These are phyloP conservation scores for Globodera rostochiensis DNA, from an alignment of 1,140 invertebrate species.

Conservation along the genomic window DNA sequence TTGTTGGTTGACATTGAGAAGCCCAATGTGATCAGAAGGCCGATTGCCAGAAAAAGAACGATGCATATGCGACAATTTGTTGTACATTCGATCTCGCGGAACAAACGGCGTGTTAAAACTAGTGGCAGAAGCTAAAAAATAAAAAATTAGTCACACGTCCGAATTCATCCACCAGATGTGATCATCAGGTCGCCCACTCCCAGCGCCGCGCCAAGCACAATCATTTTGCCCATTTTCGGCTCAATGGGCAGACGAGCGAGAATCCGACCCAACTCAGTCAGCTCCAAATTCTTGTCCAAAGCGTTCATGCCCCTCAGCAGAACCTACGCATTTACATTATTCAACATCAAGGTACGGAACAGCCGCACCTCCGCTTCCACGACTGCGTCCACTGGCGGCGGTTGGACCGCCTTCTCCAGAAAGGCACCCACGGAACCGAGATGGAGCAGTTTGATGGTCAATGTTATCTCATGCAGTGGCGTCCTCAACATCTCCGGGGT, in stretches of 20 bases:
- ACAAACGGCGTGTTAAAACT: slow-evolving; percentile 81
- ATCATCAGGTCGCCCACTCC: slow-evolving; percentile 60
- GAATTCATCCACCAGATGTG: slow-evolving; percentile 21
- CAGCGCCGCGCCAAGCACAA: slow-evolving; percentile 68
- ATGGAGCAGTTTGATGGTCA: slow-evolving; percentile 68
- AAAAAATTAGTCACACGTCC: not conserved
- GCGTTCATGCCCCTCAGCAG: slow-evolving; percentile 67
- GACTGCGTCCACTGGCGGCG: slow-evolving; percentile 69
- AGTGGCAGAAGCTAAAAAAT: slow-evolving; percentile 83
- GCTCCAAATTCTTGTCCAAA: slow-evolving; percentile 68
- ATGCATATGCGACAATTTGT: slow-evolving; percentile 77
- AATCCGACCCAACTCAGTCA: slow-evolving; percentile 68
- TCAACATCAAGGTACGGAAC: not conserved
- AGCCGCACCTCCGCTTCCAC: slow-evolving; percentile 68
- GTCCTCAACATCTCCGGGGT: slow-evolving; percentile 70
- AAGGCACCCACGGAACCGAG: slow-evolving; percentile 68
- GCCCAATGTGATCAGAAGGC: slow-evolving; percentile 89
- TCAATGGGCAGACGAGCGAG: slow-evolving; percentile 69
- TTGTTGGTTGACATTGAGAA: slow-evolving; percentile 85
- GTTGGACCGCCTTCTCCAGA: slow-evolving; percentile 69
- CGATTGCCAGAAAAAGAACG: slow-evolving; percentile 80
- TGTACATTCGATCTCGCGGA: slow-evolving; percentile 67
- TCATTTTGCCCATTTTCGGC: slow-evolving; percentile 69
- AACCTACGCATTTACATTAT: slow-evolving; percentile 31
- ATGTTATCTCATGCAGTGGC: slow-evolving; percentile 67